Conservation (phyloP, 2,797 vertebrate species). For the Rhyacichthys aspro region DNA sequence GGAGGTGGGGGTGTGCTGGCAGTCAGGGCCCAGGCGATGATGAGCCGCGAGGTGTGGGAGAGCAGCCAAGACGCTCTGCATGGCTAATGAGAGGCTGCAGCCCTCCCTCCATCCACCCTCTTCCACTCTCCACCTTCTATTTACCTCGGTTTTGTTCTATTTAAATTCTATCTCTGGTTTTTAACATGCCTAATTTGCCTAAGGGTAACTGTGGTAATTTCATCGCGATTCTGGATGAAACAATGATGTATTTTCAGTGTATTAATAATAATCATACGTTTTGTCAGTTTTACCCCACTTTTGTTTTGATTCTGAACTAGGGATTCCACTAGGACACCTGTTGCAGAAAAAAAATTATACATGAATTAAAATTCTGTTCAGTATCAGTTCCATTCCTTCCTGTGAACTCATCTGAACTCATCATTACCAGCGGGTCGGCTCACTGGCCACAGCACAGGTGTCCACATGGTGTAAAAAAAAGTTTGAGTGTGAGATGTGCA, state of each 20-base stretch:
- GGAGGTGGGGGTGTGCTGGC: slow-evolving; percentile 87
- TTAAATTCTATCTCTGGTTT: slow-evolving; percentile 10
- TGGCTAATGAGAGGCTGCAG: slow-evolving; percentile 86
- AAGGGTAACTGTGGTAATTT: background rate
- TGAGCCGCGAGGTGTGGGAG: slow-evolving; percentile 95
- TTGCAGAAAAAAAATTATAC: slow-evolving; percentile 9
- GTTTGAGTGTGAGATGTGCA: no score
- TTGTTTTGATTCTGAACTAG: slow-evolving; percentile 1
- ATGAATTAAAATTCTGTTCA: background rate
- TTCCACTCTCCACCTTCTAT: slow-evolving; percentile 37
- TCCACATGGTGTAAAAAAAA: no score
- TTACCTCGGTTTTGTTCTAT: slow-evolving; percentile 18
- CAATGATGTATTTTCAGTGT: slow-evolving; percentile 12
- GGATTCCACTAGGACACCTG: slow-evolving; percentile 15
- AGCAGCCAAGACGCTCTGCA: slow-evolving; percentile 92
- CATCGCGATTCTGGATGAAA: background rate
- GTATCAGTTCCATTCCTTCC: no score
- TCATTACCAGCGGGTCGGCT: no score
- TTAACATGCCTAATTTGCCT: slow-evolving; percentile 8
- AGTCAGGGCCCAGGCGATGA: slow-evolving; percentile 94
- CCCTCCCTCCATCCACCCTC: slow-evolving; percentile 37
- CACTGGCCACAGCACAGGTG: no score
- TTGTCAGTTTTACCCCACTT: background rate
- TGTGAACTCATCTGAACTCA: no score
- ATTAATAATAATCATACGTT: slow-evolving; percentile 9